Evolutionary conservation across 2,888 invertebrate species (phyloP), one percentile per base, ranked within the genome.

Genomic region (Pseudanteris insignis): DNA sequence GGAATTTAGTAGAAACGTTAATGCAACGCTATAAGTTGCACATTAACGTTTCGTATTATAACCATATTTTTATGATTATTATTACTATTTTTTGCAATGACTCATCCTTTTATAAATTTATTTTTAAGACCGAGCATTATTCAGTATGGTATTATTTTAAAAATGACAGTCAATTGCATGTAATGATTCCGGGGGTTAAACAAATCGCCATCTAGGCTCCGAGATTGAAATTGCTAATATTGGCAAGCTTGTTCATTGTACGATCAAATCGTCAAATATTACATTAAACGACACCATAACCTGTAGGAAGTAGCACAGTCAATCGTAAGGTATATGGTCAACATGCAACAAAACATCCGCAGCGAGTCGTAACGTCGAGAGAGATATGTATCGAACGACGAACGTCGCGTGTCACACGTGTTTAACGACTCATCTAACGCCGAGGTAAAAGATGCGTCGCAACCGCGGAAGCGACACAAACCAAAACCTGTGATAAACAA

Each of bases 401-500:
- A 10, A 13, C 14, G 37, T 47, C 36, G 30, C 7, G 15, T 36
- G 34, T 28, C 36, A 12, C 32, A 29, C 12, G 10, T 41, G 18
- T 40, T 41, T 33, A 6, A 28, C 26, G 28, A 51, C 25, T 37
- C 41, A 21, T 15, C 43, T 2, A 21, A 18, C 24, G 18, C 21
- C 25, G 26, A 2, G 11, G 18, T 33, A 12, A 36, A 50, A 33
- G 28, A 53, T 53, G 44, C 32, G 32, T 18, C 44, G 32, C 12
- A 15, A 15, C 25, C 14, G 41, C 25, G 12, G 14, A 5, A 13
- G 26, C 7, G 37, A 30, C 25, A 24, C 14, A 14, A 13, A 40
- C 11, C 38, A 25, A 43, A 18, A 26, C 12, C 37, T 57, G 38
- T 50, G 44, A 58, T 37, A 58, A 24, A 32, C 26, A 25, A 51